Conservation (phyloP, 2,888 invertebrate species). For the Aporophyla nigra region DNA sequence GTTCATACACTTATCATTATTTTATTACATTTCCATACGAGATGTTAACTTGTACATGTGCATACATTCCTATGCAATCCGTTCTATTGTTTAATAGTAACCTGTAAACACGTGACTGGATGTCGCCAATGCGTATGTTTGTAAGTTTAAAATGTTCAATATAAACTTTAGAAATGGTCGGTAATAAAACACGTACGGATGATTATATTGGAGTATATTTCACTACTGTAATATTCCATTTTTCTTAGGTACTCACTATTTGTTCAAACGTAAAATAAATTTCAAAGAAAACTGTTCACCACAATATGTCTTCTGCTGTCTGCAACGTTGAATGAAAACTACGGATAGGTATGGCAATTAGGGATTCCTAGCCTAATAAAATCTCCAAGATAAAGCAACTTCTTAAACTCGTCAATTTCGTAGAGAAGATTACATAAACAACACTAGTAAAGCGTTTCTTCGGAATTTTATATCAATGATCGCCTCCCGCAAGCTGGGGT, state of each 20-base stretch:
- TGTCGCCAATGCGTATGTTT: slow-evolving; percentile 28
- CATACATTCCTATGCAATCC: background rate
- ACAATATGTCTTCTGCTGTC: background rate
- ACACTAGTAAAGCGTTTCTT: background rate
- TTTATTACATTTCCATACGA: slow-evolving; percentile 21
- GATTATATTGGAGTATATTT: slow-evolving; percentile 16
- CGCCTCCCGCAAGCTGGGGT: background rate
- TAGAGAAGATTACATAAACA: background rate
- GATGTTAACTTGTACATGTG: slow-evolving; percentile 7
- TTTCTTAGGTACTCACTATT: background rate
- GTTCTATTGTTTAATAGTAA: slow-evolving; percentile 23
- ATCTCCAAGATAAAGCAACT: background rate
- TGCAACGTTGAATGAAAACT: background rate
- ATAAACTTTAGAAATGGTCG: slow-evolving; percentile 36
- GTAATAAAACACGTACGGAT: slow-evolving; percentile 24
- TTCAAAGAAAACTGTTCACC: background rate
- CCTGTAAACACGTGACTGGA: slow-evolving; percentile 23
- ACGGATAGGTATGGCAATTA: background rate
- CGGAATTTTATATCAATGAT: background rate
- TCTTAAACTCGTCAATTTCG: background rate
- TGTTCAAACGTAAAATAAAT: background rate
- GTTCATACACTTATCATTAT: slow-evolving; percentile 10
- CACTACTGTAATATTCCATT: background rate
- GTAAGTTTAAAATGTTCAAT: slow-evolving; percentile 17
- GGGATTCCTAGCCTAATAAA: background rate